Conservation (phyloP, 2,797 vertebrate species). For the Setipinna tenuifilis region DNA sequence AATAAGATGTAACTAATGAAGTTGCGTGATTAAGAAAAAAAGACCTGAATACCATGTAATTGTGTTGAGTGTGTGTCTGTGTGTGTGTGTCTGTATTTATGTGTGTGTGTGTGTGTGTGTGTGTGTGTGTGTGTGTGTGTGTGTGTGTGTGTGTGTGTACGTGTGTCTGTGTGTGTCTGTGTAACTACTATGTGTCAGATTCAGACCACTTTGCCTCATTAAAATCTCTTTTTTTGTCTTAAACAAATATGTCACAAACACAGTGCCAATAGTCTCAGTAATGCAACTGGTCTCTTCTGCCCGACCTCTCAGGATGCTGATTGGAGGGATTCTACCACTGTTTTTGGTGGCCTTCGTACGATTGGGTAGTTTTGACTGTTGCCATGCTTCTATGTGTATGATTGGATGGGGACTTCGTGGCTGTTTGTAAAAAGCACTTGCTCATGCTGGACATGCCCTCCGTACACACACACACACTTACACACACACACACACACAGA, state of each 20-base stretch:
- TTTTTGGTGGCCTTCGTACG: neutral
- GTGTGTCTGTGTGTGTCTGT: neutral
- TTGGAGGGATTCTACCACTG: neutral
- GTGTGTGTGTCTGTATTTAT: neutral
- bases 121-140: neutral
- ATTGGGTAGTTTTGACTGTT: neutral
- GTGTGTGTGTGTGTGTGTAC: neutral
- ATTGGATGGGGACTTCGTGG: neutral
- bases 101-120: neutral
- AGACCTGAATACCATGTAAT: no score
- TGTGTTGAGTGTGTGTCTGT: no score
- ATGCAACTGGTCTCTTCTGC: neutral
- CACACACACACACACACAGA: neutral
- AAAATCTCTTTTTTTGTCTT: neutral
- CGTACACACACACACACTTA: slow-evolving; percentile 26
- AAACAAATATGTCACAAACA: no score
- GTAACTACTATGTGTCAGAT: neutral
- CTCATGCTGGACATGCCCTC: neutral
- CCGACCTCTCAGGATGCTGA: neutral
- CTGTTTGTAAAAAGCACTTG: neutral
- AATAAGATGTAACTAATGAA: no score
- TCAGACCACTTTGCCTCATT: neutral
- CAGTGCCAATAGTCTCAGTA: neutral
- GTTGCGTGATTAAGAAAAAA: no score
- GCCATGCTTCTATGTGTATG: neutral